These are phyloP conservation scores for Drosophila trapezifrons DNA, from an alignment of 1,140 invertebrate species.

Conservation along the genomic window DNA sequence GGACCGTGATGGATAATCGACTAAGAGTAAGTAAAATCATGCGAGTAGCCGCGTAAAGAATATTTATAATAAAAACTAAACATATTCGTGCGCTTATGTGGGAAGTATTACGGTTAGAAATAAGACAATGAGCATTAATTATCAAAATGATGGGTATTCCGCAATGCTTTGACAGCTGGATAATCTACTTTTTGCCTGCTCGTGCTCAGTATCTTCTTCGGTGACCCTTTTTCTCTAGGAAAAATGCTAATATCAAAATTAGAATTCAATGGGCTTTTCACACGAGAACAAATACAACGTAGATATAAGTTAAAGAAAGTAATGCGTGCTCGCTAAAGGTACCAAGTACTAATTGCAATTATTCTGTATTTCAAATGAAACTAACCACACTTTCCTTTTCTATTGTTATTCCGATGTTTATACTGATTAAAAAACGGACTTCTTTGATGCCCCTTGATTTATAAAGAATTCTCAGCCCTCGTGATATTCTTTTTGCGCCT, in stretches of 20 bases:
- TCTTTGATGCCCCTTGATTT: conserved; percentile 58
- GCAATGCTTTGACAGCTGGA: conserved; percentile 11
- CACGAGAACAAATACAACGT: conserved; percentile 5
- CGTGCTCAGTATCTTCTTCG: not conserved
- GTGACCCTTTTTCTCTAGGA: conserved; percentile 7
- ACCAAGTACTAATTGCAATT: conserved; percentile 24
- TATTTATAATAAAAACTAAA: conserved; percentile 11
- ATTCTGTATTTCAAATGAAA: conserved; percentile 3
- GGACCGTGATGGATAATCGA: conserved; percentile 95
- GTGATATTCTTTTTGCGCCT: conserved; percentile 25
- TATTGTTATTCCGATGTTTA: conserved; percentile 36
- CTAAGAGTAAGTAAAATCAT: conserved; percentile 87
- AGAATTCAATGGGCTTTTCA: conserved; percentile 12
- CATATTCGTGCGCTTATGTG: conserved; percentile 5
- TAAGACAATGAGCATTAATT: conserved; percentile 19
- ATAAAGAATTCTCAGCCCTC: conserved; percentile 33
- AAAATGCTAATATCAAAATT: conserved; percentile 9
- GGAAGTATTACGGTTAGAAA: conserved; percentile 5
- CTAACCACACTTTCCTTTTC: conserved; percentile 32
- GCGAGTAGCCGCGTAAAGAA: not conserved
- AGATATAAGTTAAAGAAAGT: not conserved
- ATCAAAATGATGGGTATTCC: conserved; percentile 15
- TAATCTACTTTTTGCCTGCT: conserved; percentile 11
- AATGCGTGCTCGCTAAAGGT: conserved; percentile 9
- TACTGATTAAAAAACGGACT: conserved; percentile 23